A percentile compares a stretch with the other conserved stretches of the same genome.
phyloP scores from a whole-genome alignment of 1,140 invertebrate species.

The Homalodisca vitripennis region DNA sequence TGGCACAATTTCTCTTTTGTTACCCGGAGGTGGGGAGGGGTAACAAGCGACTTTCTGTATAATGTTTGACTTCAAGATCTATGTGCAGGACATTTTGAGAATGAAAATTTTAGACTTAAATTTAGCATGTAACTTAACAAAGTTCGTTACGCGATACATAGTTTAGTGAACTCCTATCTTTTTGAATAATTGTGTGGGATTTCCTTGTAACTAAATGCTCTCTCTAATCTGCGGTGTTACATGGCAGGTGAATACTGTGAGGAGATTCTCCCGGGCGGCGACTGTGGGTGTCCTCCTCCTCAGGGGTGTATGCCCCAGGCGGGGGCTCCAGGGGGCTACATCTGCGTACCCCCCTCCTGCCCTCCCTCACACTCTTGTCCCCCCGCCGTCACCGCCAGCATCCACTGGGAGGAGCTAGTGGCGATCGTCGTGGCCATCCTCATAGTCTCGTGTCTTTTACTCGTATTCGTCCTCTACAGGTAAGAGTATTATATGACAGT shows the following conservation, averaged over 20 bases:
- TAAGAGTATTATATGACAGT: conserved; percentile 29
- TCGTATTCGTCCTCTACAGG: conserved; percentile 51
- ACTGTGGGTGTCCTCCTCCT: conserved; percentile 38
- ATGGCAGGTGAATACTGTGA: conserved; percentile 41
- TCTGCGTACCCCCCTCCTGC: conserved; percentile 35
- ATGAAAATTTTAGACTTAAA: background rate
- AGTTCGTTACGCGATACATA: too few relatives aligned
- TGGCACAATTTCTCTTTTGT: too few relatives aligned
- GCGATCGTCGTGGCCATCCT: conserved; percentile 57
- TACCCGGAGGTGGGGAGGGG: too few relatives aligned
- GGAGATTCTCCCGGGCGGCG: conserved; percentile 36
- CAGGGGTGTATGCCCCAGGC: conserved; percentile 69
- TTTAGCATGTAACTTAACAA: background rate
- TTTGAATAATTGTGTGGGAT: background rate
- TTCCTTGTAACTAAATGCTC: background rate
- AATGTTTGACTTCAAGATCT: background rate
- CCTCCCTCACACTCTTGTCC: conserved; percentile 40
- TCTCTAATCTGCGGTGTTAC: background rate
- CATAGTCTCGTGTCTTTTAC: conserved; percentile 57
- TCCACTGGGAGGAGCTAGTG: conserved; percentile 63
- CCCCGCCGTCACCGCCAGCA: conserved; percentile 59
- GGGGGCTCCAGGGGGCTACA: conserved; percentile 61
- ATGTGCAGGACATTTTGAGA: background rate
- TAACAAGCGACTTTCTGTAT: background rate
- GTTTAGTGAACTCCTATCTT: background rate